These are phyloP conservation scores for Nematopogon swammerdamellus DNA, from an alignment of 2,888 invertebrate genomes.

Conservation along the genomic window DNA sequence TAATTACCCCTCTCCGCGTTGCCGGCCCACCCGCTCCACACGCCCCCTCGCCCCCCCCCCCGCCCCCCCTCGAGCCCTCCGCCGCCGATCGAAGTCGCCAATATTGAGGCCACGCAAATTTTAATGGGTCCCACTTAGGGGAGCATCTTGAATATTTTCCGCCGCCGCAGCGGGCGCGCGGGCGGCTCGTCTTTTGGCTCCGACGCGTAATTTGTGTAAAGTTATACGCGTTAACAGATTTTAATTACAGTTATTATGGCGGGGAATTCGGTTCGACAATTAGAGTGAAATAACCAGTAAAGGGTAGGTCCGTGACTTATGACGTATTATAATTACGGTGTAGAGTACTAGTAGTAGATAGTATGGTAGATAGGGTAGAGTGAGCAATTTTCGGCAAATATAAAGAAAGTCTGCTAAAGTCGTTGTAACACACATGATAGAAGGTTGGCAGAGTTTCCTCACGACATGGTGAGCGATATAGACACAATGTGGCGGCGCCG, in stretches of 20 bases:
- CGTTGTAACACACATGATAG: too few relatives aligned
- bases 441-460: too few relatives aligned
- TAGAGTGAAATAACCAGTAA: too few relatives aligned
- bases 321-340: too few relatives aligned
- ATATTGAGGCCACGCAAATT: constrained; percentile 1
- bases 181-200: background rate
- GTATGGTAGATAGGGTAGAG: too few relatives aligned
- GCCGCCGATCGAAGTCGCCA: background rate
- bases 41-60: background rate
- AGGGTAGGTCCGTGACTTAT: too few relatives aligned
- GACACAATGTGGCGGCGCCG: too few relatives aligned
- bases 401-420: too few relatives aligned
- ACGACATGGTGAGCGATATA: too few relatives aligned
- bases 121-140: constrained; percentile 1
- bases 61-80: background rate
- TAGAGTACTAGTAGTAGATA: too few relatives aligned
- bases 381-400: too few relatives aligned
- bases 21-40: background rate
- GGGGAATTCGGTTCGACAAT: background rate
- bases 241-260: background rate
- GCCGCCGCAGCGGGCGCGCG: too few relatives aligned
- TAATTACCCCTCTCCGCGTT: background rate
- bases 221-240: background rate
- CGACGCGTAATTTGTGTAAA: background rate
- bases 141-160: background rate